Percentiles rank a stretch among this genome's conserved stretches.
phyloP scores from a whole-genome alignment of 1,140 invertebrate species.

The Bombus terrestris region DNA sequence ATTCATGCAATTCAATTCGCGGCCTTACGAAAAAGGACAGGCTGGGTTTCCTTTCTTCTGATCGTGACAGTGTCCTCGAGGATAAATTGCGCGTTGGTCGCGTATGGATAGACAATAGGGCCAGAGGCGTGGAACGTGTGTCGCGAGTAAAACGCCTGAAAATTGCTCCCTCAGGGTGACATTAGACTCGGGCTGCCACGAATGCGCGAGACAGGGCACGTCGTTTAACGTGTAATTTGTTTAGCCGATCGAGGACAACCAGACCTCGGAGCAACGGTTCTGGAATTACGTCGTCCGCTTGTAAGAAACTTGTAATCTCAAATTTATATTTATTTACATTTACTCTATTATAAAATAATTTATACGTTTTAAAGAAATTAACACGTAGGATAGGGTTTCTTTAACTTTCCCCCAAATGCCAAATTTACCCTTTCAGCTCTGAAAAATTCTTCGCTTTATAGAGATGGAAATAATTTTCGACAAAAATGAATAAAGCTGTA shows the following conservation, averaged over 20 bases:
- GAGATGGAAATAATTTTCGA: not conserved
- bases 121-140: slow-evolving; percentile 73
- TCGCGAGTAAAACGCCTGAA: slow-evolving; percentile 68
- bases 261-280: slow-evolving; percentile 28
- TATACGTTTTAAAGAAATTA: no score
- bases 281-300: slow-evolving; percentile 33
- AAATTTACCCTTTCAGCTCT: not conserved
- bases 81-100: slow-evolving; percentile 51
- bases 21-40: not conserved
- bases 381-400: no score
- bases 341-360: no score
- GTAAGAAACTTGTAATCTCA: not conserved
- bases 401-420: fast-evolving
- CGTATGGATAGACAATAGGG: slow-evolving; percentile 49
- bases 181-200: slow-evolving; percentile 39
- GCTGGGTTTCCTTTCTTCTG: slow-evolving; percentile 26
- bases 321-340: not conserved
- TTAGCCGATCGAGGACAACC: slow-evolving; percentile 47
- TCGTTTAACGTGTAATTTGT: slow-evolving; percentile 63
- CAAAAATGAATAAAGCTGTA: not conserved
- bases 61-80: slow-evolving; percentile 50
- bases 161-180: slow-evolving; percentile 68
- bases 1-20: not conserved
- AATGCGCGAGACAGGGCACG: slow-evolving; percentile 11
- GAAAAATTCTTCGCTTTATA: no score